Evolutionary conservation across 2,113 vertebrate species (phyloP).

Genomic region (Rhabdomys dilectus): DNA sequence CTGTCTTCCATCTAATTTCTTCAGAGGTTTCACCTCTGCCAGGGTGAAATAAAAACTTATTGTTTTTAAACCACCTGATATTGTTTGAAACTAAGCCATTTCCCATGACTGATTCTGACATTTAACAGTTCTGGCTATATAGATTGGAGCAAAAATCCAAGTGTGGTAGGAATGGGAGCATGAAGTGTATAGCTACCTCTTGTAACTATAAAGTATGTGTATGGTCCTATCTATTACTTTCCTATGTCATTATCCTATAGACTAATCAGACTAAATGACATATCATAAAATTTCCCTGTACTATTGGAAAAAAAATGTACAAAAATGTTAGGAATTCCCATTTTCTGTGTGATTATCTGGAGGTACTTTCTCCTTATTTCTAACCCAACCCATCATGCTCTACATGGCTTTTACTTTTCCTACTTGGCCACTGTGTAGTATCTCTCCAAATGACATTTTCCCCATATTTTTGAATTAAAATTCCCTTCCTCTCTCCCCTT

Average conservation of each 20-base stretch:
- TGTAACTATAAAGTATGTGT: neutral
- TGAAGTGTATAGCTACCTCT: neutral
- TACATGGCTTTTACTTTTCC: neutral
- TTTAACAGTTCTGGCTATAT: neutral
- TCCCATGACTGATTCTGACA: neutral
- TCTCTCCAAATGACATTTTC: neutral
- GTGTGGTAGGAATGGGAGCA: accelerated
- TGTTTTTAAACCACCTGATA: neutral
- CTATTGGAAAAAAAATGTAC: neutral
- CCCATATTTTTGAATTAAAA: neutral
- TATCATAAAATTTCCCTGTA: neutral
- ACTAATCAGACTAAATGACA: neutral
- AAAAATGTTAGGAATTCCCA: neutral
- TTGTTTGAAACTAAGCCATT: neutral
- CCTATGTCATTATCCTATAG: neutral
- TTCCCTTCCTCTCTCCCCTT: accelerated
- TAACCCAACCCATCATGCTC: neutral
- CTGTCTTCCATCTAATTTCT: neutral
- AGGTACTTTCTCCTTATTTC: neutral
- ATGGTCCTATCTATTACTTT: neutral
- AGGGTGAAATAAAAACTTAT: neutral
- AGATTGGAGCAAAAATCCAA: neutral
- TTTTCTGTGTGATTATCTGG: neutral
- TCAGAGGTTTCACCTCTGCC: neutral
- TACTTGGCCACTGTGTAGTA: neutral